phyloP scores from a whole-genome alignment of 1,140 invertebrate genomes.

The Hyles vespertilio region DNA sequence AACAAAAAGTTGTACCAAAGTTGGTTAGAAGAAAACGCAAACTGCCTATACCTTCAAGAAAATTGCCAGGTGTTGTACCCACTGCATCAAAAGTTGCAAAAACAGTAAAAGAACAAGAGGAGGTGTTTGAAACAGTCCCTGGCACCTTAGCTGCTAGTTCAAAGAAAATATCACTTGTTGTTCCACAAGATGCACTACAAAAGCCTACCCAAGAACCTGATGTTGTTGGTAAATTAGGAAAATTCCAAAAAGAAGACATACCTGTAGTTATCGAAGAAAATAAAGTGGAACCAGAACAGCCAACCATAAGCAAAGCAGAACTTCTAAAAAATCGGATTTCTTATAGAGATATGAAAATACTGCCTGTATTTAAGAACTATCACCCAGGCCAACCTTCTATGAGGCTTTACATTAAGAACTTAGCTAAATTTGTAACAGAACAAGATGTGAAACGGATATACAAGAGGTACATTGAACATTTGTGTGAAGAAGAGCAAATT shows the following conservation, averaged over 20 bases:
- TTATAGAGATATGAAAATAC: slow-evolving; percentile 83
- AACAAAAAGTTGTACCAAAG: slow-evolving; percentile 59
- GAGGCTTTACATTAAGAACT: slow-evolving; percentile 95
- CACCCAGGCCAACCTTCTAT: slow-evolving; percentile 86
- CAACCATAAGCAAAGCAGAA: slow-evolving; percentile 81
- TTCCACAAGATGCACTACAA: slow-evolving; percentile 62
- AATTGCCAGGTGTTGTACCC: slow-evolving; percentile 74
- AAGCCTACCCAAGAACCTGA: slow-evolving; percentile 47
- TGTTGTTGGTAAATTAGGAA: slow-evolving; percentile 57
- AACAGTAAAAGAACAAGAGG: slow-evolving; percentile 73
- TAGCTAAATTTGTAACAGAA: slow-evolving; percentile 86
- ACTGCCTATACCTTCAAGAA: slow-evolving; percentile 78
- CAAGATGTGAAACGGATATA: slow-evolving; percentile 89
- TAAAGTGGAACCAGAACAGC: slow-evolving; percentile 45
- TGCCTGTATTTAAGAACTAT: slow-evolving; percentile 93
- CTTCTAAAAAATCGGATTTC: slow-evolving; percentile 82
- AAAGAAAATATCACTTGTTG: slow-evolving; percentile 81
- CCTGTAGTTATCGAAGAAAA: slow-evolving; percentile 32
- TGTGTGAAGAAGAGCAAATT: slow-evolving; percentile 64
- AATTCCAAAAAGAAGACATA: slow-evolving; percentile 53
- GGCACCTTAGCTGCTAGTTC: slow-evolving; percentile 52
- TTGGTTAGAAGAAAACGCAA: slow-evolving; percentile 77
- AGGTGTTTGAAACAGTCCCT: slow-evolving; percentile 80
- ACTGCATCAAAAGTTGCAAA: slow-evolving; percentile 55
- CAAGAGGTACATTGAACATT: slow-evolving; percentile 78